Evolutionary conservation across 2,113 vertebrate species (phyloP).

Genomic region (Rhombomys opimus): DNA sequence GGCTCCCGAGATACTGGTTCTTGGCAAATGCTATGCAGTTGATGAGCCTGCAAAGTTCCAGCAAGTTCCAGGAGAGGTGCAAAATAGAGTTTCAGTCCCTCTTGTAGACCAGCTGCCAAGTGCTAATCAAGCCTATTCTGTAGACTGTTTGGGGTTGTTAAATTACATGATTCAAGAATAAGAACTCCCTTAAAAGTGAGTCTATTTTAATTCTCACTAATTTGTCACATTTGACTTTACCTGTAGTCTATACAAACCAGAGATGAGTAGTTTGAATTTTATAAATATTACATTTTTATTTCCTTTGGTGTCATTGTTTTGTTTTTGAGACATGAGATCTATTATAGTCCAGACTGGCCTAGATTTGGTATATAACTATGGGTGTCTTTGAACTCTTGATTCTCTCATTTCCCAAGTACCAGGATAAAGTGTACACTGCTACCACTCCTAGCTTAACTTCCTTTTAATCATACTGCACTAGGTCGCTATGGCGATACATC

Average conservation of each 20-base stretch:
- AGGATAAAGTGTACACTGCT: background rate
- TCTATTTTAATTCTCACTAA: conserved; percentile 55
- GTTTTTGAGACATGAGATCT: background rate
- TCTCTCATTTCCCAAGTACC: background rate
- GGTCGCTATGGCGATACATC: background rate
- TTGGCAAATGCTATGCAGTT: conserved; percentile 71
- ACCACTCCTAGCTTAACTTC: background rate
- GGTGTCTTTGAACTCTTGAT: background rate
- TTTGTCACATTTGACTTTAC: conserved; percentile 48
- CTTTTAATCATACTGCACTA: conserved; percentile 39
- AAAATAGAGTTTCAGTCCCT: conserved; percentile 72
- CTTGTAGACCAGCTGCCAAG: conserved; percentile 58
- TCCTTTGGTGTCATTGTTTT: background rate
- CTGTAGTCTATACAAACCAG: background rate
- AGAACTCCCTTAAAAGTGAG: conserved; percentile 42
- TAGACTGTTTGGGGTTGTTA: conserved; percentile 46
- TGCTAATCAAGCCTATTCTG: conserved; percentile 72
- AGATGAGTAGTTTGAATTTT: conserved; percentile 9
- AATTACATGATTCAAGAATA: conserved; percentile 56
- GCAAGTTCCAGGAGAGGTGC: conserved; percentile 69
- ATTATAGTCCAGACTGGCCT: background rate
- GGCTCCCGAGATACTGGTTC: conserved; percentile 65
- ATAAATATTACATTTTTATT: background rate
- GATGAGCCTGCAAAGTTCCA: conserved; percentile 24
- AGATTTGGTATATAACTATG: background rate